Base-by-base conservation (phyloP, 2,797 vertebrate genomes). In the Astyanax mexicanus region DNA sequence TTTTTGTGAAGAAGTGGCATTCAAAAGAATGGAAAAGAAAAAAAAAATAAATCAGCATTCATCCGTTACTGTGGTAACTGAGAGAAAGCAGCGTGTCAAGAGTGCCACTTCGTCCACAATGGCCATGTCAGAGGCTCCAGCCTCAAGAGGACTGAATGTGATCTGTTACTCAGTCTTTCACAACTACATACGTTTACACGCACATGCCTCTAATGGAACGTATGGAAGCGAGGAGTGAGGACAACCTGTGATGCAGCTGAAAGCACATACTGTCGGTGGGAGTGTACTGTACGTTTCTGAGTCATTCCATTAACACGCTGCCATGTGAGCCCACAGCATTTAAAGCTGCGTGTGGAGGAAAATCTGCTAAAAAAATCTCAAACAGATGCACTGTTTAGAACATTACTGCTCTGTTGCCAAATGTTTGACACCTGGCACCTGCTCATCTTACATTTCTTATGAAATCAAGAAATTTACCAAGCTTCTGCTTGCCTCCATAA, bases 1-100 rank as follows among this genome's bases (percentile, higher is more conserved):
- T 72, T 75, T 77, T 75, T 77, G 61, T 37, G 19, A 11, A 75
- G 52, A 32, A 44, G 55, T 19, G 74, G 21, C 10, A 58, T 12
- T 25, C 27, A 73, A 52, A 72, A 55, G 69, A 73, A 69, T 58
- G 54, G 38, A 67, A 65, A 57, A 75, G 66, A 69, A 58, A 60
- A 66, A 76, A 29, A 68, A 54, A 75, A 70, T 65, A 58, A 72
- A 74, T 51, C 71, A 72, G 71, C 64, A 47, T 82, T 77, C 38
- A 74, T 42, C 37, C 44, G 71, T 79, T 72, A 57, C 70, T 71
- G 55, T 57, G 74, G 80, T 75, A 79, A 77, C 80, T 49, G 61
- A 40, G 73, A 81, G 72, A 74, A 72, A 80, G 51, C 45, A 47
- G 69, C 68, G 67, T 66, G 57, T 23, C n/a, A 65, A 71, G 69